A percentile compares a stretch with the other conserved stretches of the same genome.
These are phyloP conservation scores for Drosophila truncata DNA, from an alignment of 1,140 invertebrate species.

Conservation along the genomic window DNA sequence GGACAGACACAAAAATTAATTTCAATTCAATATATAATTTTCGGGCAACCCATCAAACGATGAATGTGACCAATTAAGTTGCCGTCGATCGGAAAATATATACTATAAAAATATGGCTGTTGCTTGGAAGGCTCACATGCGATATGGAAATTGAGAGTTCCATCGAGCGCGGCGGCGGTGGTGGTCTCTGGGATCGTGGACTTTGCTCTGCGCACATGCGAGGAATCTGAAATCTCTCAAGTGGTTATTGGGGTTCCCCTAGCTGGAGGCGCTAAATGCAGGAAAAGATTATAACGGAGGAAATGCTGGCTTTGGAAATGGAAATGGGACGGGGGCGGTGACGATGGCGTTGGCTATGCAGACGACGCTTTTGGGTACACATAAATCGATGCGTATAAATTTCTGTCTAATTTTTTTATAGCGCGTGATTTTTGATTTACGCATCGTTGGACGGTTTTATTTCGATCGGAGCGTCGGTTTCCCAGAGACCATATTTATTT, in stretches of 20 bases:
- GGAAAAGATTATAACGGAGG: constrained; percentile 66
- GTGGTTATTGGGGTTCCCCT: constrained; percentile 47
- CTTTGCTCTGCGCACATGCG: constrained; percentile 31
- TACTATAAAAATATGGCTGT: constrained; percentile 2
- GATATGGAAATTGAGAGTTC: constrained; percentile 48
- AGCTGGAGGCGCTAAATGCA: constrained; percentile 74
- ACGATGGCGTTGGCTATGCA: not conserved
- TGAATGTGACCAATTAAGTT: constrained; percentile 33
- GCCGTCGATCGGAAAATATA: constrained; percentile 23
- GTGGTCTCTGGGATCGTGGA: constrained; percentile 12
- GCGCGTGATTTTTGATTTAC: constrained; percentile 82
- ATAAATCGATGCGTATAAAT: constrained; percentile 69
- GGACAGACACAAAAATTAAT: constrained; percentile 10
- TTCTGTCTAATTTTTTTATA: constrained; percentile 67
- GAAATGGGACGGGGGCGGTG: constrained; percentile 18
- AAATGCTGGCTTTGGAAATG: constrained; percentile 38
- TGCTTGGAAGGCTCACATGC: constrained; percentile 23
- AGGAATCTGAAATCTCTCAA: constrained; percentile 64
- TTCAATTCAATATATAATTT: constrained; percentile 28
- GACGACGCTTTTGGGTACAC: constrained; percentile 43
- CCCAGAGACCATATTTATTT: constrained; percentile 78
- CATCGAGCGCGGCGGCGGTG: not conserved
- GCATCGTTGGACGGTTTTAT: constrained; percentile 76
- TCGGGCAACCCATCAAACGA: not conserved
- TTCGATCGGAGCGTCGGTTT: constrained; percentile 69